phyloP scores from a whole-genome alignment of 2,888 invertebrate genomes.

The Tetropium fuscum region DNA sequence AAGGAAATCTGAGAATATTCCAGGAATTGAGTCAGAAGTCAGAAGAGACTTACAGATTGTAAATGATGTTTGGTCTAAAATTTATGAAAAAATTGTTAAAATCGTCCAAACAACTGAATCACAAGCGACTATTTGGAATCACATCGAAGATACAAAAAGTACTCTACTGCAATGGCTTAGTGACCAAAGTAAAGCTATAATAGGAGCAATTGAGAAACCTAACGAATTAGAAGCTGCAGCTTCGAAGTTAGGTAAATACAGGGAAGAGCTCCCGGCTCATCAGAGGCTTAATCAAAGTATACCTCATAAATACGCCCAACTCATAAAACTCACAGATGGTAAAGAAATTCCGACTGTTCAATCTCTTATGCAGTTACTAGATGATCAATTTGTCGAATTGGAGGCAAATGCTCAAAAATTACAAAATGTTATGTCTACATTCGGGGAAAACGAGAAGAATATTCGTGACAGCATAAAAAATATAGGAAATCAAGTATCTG shows the following conservation, averaged over 20 bases:
- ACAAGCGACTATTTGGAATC: slow-evolving; percentile 92
- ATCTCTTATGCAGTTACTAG: slow-evolving; percentile 75
- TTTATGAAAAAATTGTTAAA: slow-evolving; percentile 78
- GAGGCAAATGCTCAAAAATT: slow-evolving; percentile 80
- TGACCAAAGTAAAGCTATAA: slow-evolving; percentile 82
- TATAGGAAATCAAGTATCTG: slow-evolving; percentile 77
- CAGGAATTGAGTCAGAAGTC: slow-evolving; percentile 73
- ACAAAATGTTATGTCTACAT: slow-evolving; percentile 77
- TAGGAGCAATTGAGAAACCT: slow-evolving; percentile 80
- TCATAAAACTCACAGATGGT: slow-evolving; percentile 80
- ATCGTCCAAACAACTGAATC: slow-evolving; percentile 86
- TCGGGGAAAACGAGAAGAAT: slow-evolving; percentile 80
- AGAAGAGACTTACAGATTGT: slow-evolving; percentile 73
- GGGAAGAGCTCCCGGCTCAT: slow-evolving; percentile 86
- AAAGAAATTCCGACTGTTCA: slow-evolving; percentile 77
- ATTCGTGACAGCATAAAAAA: slow-evolving; percentile 80
- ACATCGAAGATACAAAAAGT: slow-evolving; percentile 87
- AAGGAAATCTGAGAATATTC: slow-evolving; percentile 77
- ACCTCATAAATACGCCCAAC: slow-evolving; percentile 81
- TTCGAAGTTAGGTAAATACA: slow-evolving; percentile 83
- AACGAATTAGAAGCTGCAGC: slow-evolving; percentile 86
- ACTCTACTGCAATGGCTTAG: slow-evolving; percentile 87
- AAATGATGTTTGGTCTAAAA: slow-evolving; percentile 77
- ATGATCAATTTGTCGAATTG: slow-evolving; percentile 82
- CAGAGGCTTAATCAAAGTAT: slow-evolving; percentile 82